Conservation (phyloP, 2,888 invertebrate genomes). For the Daptonema setosum region DNA sequence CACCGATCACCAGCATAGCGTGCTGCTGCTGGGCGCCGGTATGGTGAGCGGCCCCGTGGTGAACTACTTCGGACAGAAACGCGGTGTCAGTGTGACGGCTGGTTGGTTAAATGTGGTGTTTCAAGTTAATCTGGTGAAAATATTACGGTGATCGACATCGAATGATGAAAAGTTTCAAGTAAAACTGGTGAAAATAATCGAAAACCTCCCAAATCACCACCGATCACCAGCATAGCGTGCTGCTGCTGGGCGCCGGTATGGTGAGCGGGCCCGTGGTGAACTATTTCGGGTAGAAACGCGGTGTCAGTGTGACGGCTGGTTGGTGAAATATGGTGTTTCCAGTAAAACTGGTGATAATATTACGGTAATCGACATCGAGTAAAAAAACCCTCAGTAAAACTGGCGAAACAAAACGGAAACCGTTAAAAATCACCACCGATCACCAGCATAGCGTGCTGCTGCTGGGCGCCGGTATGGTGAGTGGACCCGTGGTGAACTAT, state of each 20-base stretch:
- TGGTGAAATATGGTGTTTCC: too few relatives aligned
- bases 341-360: too few relatives aligned
- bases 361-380: too few relatives aligned
- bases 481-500: constrained; percentile 81
- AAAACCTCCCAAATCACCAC: too few relatives aligned
- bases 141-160: too few relatives aligned
- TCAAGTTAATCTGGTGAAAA: too few relatives aligned
- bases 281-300: constrained; percentile 59
- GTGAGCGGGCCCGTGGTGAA: constrained; percentile 84
- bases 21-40: constrained; percentile 80
- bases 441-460: constrained; percentile 45
- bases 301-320: constrained; percentile 61
- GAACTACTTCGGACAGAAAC: constrained; percentile 66
- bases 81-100: constrained; percentile 56
- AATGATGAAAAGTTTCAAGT: too few relatives aligned
- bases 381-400: too few relatives aligned
- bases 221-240: constrained; percentile 38
- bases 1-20: constrained; percentile 32
- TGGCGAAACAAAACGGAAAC: too few relatives aligned
- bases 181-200: too few relatives aligned
- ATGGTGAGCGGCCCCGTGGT: constrained; percentile 78
- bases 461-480: constrained; percentile 81
- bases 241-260: constrained; percentile 81
- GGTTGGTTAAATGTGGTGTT: too few relatives aligned
- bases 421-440: too few relatives aligned